phyloP scores from a whole-genome alignment of 2,888 invertebrate genomes.

The Loripinus fragilis region DNA sequence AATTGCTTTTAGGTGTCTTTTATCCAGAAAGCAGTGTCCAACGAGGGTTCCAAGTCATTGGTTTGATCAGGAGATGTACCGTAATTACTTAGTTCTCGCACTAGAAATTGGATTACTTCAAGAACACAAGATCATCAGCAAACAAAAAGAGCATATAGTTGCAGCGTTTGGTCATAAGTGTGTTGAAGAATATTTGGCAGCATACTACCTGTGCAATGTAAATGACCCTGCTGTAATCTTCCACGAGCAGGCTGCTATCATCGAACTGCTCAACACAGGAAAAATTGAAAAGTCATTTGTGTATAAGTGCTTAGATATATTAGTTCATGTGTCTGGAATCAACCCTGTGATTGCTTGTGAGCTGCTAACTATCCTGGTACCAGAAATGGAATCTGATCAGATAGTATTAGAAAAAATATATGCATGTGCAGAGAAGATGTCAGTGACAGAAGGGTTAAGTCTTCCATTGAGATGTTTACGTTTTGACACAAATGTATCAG shows the following conservation, averaged over 20 bases:
- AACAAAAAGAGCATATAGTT: not conserved
- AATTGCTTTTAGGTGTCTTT: constrained; percentile 4
- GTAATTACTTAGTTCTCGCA: not conserved
- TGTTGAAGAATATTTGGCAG: not conserved
- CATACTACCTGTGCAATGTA: constrained; percentile 14
- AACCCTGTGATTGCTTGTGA: constrained; percentile 3
- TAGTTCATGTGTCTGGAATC: not conserved
- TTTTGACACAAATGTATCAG: not conserved
- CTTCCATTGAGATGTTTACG: not conserved
- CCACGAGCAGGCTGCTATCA: constrained; percentile 8
- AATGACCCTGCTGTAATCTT: not conserved
- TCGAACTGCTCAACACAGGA: not conserved
- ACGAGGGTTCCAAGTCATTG: not conserved
- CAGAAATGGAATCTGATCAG: constrained; percentile 1
- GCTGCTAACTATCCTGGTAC: not conserved
- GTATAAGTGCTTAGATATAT: constrained; percentile 2
- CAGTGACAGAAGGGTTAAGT: not conserved
- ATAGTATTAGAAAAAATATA: not conserved
- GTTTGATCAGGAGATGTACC: constrained; percentile 1
- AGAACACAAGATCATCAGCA: not conserved
- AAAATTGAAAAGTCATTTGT: constrained; percentile 12
- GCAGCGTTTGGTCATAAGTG: not conserved
- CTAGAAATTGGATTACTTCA: not conserved
- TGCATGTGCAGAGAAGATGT: not conserved
- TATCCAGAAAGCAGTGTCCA: constrained; percentile 1